A percentile compares a stretch with the other conserved stretches of the same genome.
Evolutionary conservation across 1,140 invertebrate species (phyloP).

Genomic region (Calephelis nemesis): DNA sequence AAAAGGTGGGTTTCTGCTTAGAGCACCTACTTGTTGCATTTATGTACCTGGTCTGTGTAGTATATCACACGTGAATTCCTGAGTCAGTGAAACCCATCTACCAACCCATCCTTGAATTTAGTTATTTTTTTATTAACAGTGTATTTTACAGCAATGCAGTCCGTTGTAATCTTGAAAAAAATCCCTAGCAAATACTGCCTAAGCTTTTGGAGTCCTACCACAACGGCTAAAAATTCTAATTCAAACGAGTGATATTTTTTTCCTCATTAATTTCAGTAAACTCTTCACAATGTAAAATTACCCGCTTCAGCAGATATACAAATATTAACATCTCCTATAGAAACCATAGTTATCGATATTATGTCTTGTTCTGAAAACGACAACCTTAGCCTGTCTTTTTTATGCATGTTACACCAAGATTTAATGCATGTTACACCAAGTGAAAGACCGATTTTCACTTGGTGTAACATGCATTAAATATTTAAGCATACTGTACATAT

Average conservation of each 20-base stretch:
- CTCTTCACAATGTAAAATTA: no score
- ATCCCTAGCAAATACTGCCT: constrained; percentile 36
- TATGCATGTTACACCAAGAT: no score
- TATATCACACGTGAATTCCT: constrained; percentile 39
- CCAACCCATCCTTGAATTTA: constrained; percentile 27
- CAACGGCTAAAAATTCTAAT: constrained; percentile 39
- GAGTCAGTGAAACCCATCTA: constrained; percentile 39
- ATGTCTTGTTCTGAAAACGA: constrained; percentile 4
- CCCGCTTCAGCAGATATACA: no score
- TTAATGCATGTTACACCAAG: no score
- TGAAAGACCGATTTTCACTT: no score
- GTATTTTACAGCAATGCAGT: constrained; percentile 28
- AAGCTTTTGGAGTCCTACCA: constrained; percentile 40
- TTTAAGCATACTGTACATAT: no score
- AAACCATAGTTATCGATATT: background rate
- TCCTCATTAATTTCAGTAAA: no score
- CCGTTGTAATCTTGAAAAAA: constrained; percentile 25
- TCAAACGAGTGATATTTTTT: no score
- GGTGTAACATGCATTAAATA: no score
- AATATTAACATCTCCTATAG: constrained; percentile 1
- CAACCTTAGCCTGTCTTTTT: constrained; percentile 2
- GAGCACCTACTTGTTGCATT: constrained; percentile 35
- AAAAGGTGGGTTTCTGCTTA: constrained; percentile 18
- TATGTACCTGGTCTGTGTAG: constrained; percentile 32
- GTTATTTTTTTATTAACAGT: constrained; percentile 20